phyloP scores from a whole-genome alignment of 2,797 vertebrate species.

The Emydoidea blandingii region DNA sequence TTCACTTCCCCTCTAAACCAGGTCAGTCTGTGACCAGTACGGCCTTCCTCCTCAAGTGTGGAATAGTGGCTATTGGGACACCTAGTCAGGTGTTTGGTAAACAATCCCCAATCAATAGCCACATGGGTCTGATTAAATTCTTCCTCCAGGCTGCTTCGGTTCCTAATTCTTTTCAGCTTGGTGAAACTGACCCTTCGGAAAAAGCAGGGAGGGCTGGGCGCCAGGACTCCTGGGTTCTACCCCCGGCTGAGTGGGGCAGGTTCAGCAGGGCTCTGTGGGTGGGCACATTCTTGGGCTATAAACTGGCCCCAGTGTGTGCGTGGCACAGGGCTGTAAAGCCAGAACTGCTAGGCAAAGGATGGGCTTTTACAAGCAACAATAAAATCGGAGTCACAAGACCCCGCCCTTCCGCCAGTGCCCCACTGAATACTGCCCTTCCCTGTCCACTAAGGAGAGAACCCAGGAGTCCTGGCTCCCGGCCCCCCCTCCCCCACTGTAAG shows the following conservation, averaged over 20 bases:
- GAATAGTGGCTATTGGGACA: not conserved
- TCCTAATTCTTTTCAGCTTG: not conserved
- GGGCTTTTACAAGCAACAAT: not conserved
- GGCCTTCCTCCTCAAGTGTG: not conserved
- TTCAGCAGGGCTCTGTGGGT: no score
- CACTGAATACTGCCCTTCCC: not conserved
- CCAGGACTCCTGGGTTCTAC: not conserved
- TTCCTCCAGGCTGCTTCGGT: not conserved
- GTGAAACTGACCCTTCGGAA: not conserved
- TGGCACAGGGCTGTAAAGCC: not conserved
- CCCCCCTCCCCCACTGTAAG: not conserved
- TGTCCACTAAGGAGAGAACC: not conserved
- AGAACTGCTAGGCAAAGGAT: not conserved
- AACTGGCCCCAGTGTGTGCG: no score
- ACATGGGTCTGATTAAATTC: not conserved
- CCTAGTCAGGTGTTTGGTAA: no score
- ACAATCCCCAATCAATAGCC: not conserved
- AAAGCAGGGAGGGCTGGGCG: not conserved
- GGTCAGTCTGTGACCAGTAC: not conserved
- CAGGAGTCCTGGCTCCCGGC: not conserved
- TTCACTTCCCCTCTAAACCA: not conserved
- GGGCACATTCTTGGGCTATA: no score
- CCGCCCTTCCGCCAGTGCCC: no score
- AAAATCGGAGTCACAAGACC: not conserved
- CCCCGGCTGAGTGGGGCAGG: no score